These are phyloP conservation scores for Saccopteryx leptura DNA, from an alignment of 2,113 vertebrate species.

Conservation along the genomic window DNA sequence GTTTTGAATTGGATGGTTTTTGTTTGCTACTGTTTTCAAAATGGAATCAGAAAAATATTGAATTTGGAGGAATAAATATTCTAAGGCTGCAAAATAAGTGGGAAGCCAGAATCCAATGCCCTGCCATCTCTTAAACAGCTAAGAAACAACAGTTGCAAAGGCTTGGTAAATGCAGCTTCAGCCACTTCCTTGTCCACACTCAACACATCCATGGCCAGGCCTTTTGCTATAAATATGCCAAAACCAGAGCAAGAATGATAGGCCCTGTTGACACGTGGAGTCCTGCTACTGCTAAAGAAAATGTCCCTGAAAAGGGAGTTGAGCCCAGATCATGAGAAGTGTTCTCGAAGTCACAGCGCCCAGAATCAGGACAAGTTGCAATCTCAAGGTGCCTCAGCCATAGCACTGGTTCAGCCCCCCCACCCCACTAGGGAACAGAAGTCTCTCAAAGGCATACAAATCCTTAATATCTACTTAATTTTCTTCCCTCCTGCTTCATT, in stretches of 20 bases:
- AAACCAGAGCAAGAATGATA: background rate
- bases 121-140: background rate
- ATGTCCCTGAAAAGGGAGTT: background rate
- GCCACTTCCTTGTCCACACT: background rate
- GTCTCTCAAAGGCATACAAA: background rate
- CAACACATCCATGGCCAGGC: background rate
- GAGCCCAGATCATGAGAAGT: background rate
- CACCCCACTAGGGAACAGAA: background rate
- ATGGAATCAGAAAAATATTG: background rate
- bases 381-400: background rate
- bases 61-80: slow-evolving; percentile 21
- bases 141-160: background rate
- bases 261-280: background rate
- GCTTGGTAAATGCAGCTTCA: background rate
- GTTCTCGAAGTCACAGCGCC: slow-evolving; percentile 7
- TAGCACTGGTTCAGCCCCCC: background rate
- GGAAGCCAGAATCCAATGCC: background rate
- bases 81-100: background rate
- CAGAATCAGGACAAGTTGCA: background rate
- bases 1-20: background rate
- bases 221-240: background rate
- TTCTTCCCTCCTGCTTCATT: background rate
- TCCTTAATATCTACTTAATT: background rate
- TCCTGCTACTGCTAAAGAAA: background rate
- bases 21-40: background rate